phyloP scores from a whole-genome alignment of 2,113 vertebrate species.

The Callocephalon fimbriatum region DNA sequence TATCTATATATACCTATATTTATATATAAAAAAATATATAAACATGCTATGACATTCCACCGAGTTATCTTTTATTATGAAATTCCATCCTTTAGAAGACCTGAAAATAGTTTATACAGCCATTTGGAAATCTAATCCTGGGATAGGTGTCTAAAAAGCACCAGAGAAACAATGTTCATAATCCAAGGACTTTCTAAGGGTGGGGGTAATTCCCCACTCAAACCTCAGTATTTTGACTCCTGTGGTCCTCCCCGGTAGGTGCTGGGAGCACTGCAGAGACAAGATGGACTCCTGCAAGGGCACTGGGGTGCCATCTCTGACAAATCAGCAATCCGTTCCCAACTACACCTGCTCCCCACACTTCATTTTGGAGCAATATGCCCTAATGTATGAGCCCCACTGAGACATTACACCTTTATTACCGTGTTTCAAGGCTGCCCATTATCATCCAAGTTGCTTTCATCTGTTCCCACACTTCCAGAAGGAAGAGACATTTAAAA shows the following conservation, averaged over 20 bases:
- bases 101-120: neutral
- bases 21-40: neutral
- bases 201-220: neutral
- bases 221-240: neutral
- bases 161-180: neutral
- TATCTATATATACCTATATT: neutral
- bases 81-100: neutral
- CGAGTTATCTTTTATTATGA: neutral
- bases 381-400: fast-evolving
- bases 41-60: constrained; percentile 2
- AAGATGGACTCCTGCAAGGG: neutral
- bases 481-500: neutral
- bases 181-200: neutral
- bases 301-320: neutral
- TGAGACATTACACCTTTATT: neutral
- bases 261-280: fast-evolving
- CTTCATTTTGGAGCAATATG: neutral
- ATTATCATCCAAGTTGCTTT: neutral
- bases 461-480: neutral
- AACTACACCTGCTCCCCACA: neutral
- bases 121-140: neutral
- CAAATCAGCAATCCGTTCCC: neutral
- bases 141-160: neutral
- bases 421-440: neutral
- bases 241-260: neutral